Evolutionary conservation across 2,113 vertebrate species (phyloP), one percentile per base, ranked within the genome.

Genomic region (Bubo blakistoni): DNA sequence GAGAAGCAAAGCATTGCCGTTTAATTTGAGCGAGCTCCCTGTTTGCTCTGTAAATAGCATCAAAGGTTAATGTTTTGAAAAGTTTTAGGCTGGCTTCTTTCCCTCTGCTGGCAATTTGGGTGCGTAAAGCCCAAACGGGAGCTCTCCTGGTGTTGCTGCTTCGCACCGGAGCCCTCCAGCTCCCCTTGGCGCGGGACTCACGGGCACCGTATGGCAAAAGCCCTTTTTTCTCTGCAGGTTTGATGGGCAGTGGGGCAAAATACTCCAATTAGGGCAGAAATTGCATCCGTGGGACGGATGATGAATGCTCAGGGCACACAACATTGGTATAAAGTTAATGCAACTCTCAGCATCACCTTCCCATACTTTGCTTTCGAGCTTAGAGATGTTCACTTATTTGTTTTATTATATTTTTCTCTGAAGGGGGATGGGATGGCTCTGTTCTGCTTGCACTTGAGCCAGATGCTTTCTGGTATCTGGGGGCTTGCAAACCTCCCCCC

Each of bases 41-140:
- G 82, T 85, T 92, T 78, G 79, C 93, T 85, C 34, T 46, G 88
- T 74, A 95, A 93, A 87, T 90, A 82, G 25, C 65, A 82, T 12
- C 1, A 5, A 19, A 86, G 52, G 86, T 63, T 91, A 63, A 73
- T 83, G 92, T 65, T 96, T 93, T 91, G 92, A 62, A 67, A 73
- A 78, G 83, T 76, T 92, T 80, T 1, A 13, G 54, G 74, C 70
- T 85, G 79, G 62, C 24, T 81, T 47, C 26, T 72, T 40, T 63
- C 52, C 57, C 49, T 69, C 29, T 27, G 44, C 25, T 2, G 13
- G 13, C 47, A 73, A 29, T 69, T 66, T 87, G 69, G 27, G 65
- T 2, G 7, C 2, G 5, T 7, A 12, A 20, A 74, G 18, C 73
- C 73, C 27, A 6, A 44, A 9, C 8, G 6, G 5, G 70, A 74